Evolutionary conservation across 2,113 vertebrate species (phyloP).

Genomic region (Nematolebias whitei): DNA sequence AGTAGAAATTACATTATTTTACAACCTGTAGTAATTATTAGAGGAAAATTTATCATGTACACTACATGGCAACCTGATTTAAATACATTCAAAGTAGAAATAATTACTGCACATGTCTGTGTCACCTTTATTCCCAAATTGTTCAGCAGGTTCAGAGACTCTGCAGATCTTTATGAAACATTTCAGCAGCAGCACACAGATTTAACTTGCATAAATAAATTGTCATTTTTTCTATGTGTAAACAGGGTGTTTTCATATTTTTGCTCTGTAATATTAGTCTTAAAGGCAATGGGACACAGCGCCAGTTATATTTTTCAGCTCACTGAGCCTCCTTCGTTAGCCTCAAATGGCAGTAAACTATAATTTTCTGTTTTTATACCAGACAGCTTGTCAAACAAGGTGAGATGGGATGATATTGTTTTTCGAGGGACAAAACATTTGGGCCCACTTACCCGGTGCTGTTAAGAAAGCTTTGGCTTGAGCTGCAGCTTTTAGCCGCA

Average conservation of each 20-base stretch:
- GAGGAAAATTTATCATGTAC: no score
- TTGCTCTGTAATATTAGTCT: slow-evolving; percentile 13
- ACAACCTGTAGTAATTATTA: background rate
- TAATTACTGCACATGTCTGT: no score
- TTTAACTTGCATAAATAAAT: slow-evolving; percentile 9
- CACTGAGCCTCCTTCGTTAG: background rate
- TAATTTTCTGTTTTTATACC: slow-evolving; percentile 43
- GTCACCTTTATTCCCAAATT: no score
- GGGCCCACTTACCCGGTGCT: slow-evolving; percentile 90
- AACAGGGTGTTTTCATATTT: background rate
- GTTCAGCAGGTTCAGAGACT: no score
- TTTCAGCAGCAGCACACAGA: slow-evolving; percentile 1
- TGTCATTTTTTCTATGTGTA: background rate
- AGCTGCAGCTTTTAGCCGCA: slow-evolving; percentile 85
- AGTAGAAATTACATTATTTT: background rate
- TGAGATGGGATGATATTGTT: slow-evolving; percentile 46
- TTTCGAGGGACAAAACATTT: slow-evolving; percentile 50
- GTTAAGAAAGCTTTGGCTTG: slow-evolving; percentile 90
- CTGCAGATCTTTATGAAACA: no score
- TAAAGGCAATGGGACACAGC: slow-evolving; percentile 24
- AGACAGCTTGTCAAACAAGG: slow-evolving; percentile 45
- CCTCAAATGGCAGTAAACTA: slow-evolving; percentile 10
- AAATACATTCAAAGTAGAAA: no score
- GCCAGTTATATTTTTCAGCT: slow-evolving; percentile 19
- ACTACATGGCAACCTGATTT: no score